Evolutionary conservation across 2,888 invertebrate species (phyloP).

Genomic region (Lomographa bimaculata): DNA sequence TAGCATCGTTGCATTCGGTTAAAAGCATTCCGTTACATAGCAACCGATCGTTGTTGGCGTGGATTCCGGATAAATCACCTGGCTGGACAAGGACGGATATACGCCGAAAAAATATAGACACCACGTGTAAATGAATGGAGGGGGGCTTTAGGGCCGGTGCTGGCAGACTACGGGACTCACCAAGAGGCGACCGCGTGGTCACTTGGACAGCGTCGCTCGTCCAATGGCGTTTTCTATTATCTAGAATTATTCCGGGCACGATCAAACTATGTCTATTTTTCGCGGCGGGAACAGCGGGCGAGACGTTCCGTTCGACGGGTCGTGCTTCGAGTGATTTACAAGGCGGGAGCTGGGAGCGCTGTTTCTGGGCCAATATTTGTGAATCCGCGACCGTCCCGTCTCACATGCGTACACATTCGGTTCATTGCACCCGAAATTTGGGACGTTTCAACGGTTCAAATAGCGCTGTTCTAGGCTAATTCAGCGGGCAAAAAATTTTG

Average conservation of each 20-base stretch:
- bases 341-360: conserved; percentile 56
- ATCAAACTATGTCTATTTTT: conserved; percentile 78
- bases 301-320: conserved; percentile 55
- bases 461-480: neutral
- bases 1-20: conserved; percentile 21
- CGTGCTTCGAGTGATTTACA: conserved; percentile 71
- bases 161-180: conserved; percentile 54
- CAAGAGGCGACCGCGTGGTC: conserved; percentile 65
- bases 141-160: conserved; percentile 41
- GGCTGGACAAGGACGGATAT: conserved; percentile 49
- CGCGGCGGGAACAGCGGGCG: conserved; percentile 64
- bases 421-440: conserved; percentile 59
- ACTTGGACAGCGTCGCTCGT: conserved; percentile 54
- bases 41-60: conserved; percentile 52
- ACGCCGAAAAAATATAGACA: conserved; percentile 39
- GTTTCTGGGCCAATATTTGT: conserved; percentile 71
- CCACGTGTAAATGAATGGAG: conserved; percentile 44
- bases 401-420: conserved; percentile 39
- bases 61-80: conserved; percentile 57
- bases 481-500: too few relatives aligned
- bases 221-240: conserved; percentile 69
- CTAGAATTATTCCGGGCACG: conserved; percentile 70
- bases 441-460: conserved; percentile 6
- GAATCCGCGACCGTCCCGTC: conserved; percentile 53
- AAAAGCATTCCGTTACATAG: conserved; percentile 27